These are phyloP conservation scores for Acanthopagrus latus DNA, from an alignment of 2,797 vertebrate genomes.

Conservation along the genomic window DNA sequence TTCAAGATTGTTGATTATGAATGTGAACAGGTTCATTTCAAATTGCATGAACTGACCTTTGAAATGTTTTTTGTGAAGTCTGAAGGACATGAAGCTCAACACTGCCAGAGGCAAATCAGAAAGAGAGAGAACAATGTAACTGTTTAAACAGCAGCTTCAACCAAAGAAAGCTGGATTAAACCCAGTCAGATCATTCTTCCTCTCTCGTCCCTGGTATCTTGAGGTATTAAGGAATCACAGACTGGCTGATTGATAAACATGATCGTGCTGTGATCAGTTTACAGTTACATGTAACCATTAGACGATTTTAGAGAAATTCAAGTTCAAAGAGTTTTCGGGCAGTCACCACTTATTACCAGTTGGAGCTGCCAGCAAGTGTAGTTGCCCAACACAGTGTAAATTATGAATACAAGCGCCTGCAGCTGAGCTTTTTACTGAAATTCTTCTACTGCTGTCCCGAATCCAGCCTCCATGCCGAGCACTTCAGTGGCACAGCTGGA, in stretches of 20 bases:
- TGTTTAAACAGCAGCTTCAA: constrained; percentile 2
- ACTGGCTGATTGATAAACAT: constrained; percentile 13
- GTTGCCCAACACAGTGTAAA: constrained; percentile 26
- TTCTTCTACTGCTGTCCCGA: background rate
- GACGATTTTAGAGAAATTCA: constrained; percentile 22
- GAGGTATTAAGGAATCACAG: constrained; percentile 12
- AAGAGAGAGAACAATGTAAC: background rate
- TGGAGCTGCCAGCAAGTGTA: constrained; percentile 18
- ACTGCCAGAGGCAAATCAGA: constrained; percentile 21
- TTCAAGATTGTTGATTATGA: no score
- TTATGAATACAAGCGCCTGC: constrained; percentile 21
- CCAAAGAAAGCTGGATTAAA: background rate
- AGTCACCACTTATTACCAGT: constrained; percentile 9
- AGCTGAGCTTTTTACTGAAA: constrained; percentile 19
- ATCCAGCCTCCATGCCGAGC: constrained; percentile 78
- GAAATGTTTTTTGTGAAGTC: no score
- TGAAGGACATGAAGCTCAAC: no score
- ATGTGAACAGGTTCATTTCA: no score
- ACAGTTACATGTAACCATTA: background rate
- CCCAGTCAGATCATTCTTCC: background rate
- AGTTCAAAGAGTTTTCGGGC: constrained; percentile 10
- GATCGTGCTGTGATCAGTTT: constrained; percentile 17
- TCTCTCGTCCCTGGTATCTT: background rate
- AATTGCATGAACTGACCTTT: no score
- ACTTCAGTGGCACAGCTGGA: constrained; percentile 86